Evolutionary conservation across 2,888 invertebrate genomes (phyloP).

Genomic region (Philaethria dido): DNA sequence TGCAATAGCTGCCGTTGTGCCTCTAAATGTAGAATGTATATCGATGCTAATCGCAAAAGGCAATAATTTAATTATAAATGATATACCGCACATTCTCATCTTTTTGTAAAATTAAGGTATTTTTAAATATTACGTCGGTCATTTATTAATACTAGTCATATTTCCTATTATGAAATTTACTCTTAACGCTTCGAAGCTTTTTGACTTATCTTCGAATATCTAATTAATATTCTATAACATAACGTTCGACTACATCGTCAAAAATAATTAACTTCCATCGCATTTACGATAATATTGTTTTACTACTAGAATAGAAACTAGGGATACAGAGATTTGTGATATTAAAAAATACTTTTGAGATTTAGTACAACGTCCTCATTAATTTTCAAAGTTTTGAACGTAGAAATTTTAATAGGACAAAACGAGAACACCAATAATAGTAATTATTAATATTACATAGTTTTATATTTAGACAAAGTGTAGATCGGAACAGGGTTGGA

Average conservation of each 20-base stretch:
- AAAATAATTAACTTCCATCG: conserved; percentile 56
- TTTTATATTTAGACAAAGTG: conserved; percentile 49
- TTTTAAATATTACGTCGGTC: conserved; percentile 23
- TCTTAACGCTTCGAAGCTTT: conserved; percentile 31
- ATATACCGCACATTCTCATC: conserved; percentile 31
- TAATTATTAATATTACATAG: conserved; percentile 56
- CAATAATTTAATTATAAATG: conserved; percentile 36
- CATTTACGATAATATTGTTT: conserved; percentile 58
- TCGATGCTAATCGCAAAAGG: conserved; percentile 40
- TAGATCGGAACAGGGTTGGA: conserved; percentile 51
- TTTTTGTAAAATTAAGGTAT: conserved; percentile 25
- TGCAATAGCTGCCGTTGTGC: conserved; percentile 74
- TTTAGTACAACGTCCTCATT: conserved; percentile 76
- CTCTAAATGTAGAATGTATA: conserved; percentile 61
- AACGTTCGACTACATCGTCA: conserved; percentile 25
- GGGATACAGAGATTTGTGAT: conserved; percentile 81
- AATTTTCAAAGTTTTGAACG: conserved; percentile 69
- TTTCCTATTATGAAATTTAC: conserved; percentile 28
- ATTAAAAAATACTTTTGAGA: conserved; percentile 77
- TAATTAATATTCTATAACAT: not conserved
- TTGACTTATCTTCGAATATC: conserved; percentile 28
- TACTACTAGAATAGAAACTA: conserved; percentile 70
- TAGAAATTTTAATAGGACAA: conserved; percentile 74
- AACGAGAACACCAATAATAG: conserved; percentile 80
- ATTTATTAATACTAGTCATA: conserved; percentile 20